Conservation (phyloP, 2,113 vertebrate species). For the Excalfactoria chinensis region DNA sequence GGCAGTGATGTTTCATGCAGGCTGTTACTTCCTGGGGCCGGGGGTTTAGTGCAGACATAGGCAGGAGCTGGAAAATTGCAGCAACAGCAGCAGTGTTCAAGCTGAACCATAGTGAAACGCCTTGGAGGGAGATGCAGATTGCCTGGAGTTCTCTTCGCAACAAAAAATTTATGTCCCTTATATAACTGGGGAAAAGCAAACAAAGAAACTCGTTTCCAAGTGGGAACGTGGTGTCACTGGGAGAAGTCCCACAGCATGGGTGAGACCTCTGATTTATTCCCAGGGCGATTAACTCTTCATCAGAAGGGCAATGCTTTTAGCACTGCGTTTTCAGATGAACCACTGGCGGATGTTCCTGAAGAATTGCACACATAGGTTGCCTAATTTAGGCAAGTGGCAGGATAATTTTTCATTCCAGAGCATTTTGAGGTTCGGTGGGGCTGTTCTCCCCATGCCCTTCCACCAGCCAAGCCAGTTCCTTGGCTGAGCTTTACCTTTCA, state of each 20-base stretch:
- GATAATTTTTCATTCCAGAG: not conserved
- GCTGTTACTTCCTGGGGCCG: not conserved
- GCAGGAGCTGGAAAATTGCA: conserved; percentile 39
- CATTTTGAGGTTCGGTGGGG: not conserved
- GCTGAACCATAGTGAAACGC: not conserved
- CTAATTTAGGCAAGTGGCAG: not conserved
- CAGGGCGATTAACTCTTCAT: not conserved
- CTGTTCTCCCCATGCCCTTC: not conserved
- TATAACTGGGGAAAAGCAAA: conserved; percentile 56
- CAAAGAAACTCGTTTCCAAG: conserved; percentile 60
- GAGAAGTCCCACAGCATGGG: not conserved
- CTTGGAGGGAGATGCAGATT: conserved; percentile 39
- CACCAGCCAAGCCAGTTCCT: too few relatives aligned
- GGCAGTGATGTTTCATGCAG: not conserved
- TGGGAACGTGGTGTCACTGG: conserved; percentile 46
- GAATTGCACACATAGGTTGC: not conserved
- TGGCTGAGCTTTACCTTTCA: conserved; percentile 10
- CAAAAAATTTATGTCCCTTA: conserved; percentile 38
- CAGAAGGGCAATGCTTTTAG: not conserved
- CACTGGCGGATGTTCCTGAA: not conserved
- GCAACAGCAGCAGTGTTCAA: not conserved
- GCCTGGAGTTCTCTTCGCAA: conserved; percentile 36
- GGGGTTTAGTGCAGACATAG: not conserved
- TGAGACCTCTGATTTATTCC: not conserved
- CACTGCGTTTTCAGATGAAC: not conserved